Evolutionary conservation across 1,140 invertebrate genomes (phyloP).

Genomic region (Chironomus tepperi): DNA sequence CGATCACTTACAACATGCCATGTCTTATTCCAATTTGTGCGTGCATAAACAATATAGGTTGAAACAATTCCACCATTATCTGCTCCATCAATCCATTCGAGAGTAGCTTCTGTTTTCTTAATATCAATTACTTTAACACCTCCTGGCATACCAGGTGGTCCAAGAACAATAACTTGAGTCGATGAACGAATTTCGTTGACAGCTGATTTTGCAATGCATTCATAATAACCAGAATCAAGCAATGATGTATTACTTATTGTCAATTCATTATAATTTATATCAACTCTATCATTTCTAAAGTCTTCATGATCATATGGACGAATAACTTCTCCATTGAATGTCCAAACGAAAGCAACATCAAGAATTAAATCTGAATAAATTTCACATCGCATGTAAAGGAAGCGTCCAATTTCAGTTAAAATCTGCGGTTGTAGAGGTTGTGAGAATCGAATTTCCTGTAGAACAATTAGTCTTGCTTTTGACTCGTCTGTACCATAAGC

Average conservation of each 20-base stretch:
- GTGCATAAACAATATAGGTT: constrained; percentile 68
- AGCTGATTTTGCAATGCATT: constrained; percentile 79
- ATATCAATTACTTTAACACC: constrained; percentile 68
- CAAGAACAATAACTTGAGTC: constrained; percentile 65
- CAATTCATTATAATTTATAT: constrained; percentile 61
- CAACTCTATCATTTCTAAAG: constrained; percentile 39
- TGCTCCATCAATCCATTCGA: constrained; percentile 86
- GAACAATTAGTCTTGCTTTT: constrained; percentile 71
- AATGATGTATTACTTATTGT: constrained; percentile 74
- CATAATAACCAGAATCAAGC: constrained; percentile 77
- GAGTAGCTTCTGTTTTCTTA: constrained; percentile 60
- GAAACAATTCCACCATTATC: constrained; percentile 67
- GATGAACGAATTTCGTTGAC: constrained; percentile 68
- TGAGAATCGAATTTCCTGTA: constrained; percentile 62
- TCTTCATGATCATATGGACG: constrained; percentile 49
- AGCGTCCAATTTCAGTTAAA: constrained; percentile 55
- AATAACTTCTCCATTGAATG: constrained; percentile 73
- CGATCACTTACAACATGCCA: constrained; percentile 66
- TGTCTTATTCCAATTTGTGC: constrained; percentile 76
- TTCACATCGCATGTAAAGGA: constrained; percentile 67
- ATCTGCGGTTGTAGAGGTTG: constrained; percentile 56
- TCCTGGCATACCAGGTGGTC: constrained; percentile 75
- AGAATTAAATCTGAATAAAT: constrained; percentile 71
- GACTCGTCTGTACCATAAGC: constrained; percentile 72
- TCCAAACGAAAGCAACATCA: constrained; percentile 85